phyloP scores from a whole-genome alignment of 1,140 invertebrate species.

The Drosophila insularis region DNA sequence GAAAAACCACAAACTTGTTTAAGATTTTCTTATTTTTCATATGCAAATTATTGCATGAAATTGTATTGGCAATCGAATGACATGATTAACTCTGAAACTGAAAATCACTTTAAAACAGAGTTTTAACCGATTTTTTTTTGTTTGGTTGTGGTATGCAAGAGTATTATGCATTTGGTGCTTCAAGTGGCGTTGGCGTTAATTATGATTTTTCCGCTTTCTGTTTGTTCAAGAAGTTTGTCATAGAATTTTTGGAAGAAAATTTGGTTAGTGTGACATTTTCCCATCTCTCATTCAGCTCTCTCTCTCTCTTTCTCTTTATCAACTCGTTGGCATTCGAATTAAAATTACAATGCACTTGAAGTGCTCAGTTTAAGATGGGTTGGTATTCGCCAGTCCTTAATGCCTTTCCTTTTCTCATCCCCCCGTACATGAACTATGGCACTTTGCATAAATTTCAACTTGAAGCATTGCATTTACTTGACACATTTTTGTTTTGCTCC shows the following conservation, averaged over 20 bases:
- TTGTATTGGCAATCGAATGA: too few relatives aligned
- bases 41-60: too few relatives aligned
- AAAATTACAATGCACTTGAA: conserved; percentile 59
- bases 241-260: neutral
- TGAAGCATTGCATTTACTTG: conserved; percentile 76
- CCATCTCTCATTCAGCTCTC: neutral
- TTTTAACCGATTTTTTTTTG: too few relatives aligned
- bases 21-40: too few relatives aligned
- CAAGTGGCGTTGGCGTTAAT: neutral
- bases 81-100: too few relatives aligned
- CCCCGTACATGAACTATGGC: conserved; percentile 43
- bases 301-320: neutral
- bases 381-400: neutral
- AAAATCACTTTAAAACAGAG: too few relatives aligned
- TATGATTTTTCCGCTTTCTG: neutral
- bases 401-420: neutral
- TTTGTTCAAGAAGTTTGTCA: neutral
- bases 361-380: conserved; percentile 18
- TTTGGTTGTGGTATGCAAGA: too few relatives aligned
- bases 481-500: conserved; percentile 68
- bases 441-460: conserved; percentile 75
- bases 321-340: conserved; percentile 19
- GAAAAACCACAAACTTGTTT: neutral
- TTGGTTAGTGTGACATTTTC: neutral
- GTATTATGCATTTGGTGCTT: neutral